These are phyloP conservation scores for Podocnemis expansa DNA, from an alignment of 2,113 vertebrate species.

Conservation along the genomic window DNA sequence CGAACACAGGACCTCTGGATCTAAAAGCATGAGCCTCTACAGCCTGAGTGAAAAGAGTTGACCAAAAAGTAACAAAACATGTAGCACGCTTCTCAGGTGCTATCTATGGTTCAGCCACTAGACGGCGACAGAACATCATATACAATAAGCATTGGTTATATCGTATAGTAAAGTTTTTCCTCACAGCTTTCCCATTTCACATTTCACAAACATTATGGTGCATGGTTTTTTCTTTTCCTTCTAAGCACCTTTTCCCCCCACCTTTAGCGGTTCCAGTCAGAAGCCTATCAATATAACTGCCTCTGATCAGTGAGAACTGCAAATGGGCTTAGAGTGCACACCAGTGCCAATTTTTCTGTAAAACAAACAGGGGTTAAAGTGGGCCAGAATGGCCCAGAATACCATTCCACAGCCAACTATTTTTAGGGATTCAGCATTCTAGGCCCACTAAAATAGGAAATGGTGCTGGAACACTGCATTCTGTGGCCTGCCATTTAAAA, in stretches of 20 bases:
- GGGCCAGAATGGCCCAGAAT: too few species aligned
- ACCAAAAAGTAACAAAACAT: neutral
- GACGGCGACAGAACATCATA: neutral
- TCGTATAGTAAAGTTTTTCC: neutral
- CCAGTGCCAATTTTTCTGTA: neutral
- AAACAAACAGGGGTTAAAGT: too few species aligned
- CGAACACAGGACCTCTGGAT: neutral
- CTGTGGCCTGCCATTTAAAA: too few species aligned
- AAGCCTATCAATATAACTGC: neutral
- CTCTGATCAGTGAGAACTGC: neutral
- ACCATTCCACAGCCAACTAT: too few species aligned
- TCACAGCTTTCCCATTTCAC: neutral
- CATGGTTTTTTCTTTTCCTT: neutral
- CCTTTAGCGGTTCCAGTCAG: neutral
- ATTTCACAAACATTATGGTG: neutral
- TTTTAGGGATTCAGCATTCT: too few species aligned
- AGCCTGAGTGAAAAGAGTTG: neutral
- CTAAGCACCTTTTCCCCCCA: neutral
- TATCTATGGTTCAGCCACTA: neutral
- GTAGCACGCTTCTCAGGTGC: neutral
- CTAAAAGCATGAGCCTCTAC: neutral
- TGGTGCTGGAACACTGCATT: too few species aligned
- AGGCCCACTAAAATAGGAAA: too few species aligned
- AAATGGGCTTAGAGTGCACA: neutral
- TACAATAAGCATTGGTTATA: neutral